Conservation (phyloP, 2,113 vertebrate genomes). For the Microtus oregoni region DNA sequence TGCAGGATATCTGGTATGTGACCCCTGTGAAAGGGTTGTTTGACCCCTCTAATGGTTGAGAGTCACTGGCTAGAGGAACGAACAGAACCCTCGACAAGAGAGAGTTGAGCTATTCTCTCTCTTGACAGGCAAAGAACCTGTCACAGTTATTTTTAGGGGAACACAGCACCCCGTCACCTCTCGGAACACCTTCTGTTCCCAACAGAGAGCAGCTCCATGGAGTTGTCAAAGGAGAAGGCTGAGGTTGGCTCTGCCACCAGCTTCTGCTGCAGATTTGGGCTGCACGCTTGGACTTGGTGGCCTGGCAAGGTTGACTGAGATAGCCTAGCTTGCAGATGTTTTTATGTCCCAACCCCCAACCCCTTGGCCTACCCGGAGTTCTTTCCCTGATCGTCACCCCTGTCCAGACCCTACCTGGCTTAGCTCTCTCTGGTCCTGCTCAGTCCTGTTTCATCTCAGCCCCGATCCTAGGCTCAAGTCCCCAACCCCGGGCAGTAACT, state of each 20-base stretch:
- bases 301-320: not conserved
- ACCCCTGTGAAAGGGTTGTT: not conserved
- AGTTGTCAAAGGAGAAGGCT: not conserved
- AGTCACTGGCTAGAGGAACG: not conserved
- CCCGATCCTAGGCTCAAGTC: not conserved
- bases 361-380: not conserved
- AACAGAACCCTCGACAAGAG: not conserved
- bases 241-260: not conserved
- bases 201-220: not conserved
- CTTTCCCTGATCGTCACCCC: too few species aligned
- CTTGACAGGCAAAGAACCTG: not conserved
- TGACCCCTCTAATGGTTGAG: not conserved
- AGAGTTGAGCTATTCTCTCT: slow-evolving; percentile 1
- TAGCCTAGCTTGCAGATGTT: not conserved
- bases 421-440: not conserved
- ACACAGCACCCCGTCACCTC: slow-evolving; percentile 19
- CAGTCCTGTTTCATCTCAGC: not conserved
- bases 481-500: not conserved
- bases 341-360: not conserved
- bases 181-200: not conserved
- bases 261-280: too few species aligned
- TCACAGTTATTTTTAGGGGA: slow-evolving; percentile 61
- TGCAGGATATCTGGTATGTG: not conserved
- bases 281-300: not conserved
- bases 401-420: not conserved